Conservation (phyloP, 2,113 vertebrate species). For the Meriones unguiculatus region DNA sequence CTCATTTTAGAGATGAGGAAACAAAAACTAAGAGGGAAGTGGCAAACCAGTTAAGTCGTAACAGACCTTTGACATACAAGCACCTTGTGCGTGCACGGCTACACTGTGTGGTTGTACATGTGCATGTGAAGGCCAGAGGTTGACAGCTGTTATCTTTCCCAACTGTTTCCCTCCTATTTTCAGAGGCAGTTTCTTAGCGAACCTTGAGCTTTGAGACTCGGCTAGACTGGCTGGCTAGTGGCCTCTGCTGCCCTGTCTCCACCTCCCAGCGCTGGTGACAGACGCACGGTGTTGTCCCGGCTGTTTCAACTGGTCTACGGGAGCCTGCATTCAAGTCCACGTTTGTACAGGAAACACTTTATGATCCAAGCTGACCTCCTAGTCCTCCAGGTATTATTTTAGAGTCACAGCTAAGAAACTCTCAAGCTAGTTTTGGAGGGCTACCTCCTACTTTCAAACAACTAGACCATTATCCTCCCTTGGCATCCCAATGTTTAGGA, state of each 20-base stretch:
- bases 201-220: not conserved
- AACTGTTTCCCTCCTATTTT: not conserved
- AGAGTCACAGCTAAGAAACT: not conserved
- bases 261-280: not conserved
- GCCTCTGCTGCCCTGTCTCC: too few relatives aligned
- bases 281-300: not conserved
- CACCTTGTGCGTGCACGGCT: not conserved
- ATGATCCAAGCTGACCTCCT: not conserved
- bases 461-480: not conserved
- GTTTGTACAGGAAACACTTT: not conserved
- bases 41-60: not conserved
- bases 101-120: not conserved
- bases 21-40: slow-evolving; percentile 38
- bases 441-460: not conserved
- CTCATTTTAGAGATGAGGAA: slow-evolving; percentile 24
- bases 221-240: not conserved
- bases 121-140: not conserved
- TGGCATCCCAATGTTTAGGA: not conserved
- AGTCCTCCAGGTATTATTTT: not conserved
- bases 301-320: not conserved
- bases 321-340: not conserved
- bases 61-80: not conserved
- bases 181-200: not conserved
- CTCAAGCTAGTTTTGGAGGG: not conserved
- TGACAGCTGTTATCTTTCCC: not conserved